Evolutionary conservation across 2,113 vertebrate genomes (phyloP).

Genomic region (Apteryx mantelli): DNA sequence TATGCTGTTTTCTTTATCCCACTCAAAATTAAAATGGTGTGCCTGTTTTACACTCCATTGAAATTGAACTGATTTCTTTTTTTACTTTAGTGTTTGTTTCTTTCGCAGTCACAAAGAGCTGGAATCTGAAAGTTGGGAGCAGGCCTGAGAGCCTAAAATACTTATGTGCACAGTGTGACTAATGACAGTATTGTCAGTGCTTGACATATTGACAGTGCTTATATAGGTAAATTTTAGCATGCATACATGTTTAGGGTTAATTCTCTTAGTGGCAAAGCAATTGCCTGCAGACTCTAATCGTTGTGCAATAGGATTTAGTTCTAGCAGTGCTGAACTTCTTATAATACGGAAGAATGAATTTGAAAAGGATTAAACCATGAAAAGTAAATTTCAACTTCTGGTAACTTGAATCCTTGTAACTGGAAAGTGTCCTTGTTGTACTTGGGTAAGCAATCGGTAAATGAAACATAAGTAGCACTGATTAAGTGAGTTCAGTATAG

Average conservation of each 20-base stretch:
- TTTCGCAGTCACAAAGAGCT: neutral
- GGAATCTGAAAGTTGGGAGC: neutral
- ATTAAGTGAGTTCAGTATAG: neutral
- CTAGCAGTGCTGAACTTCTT: neutral
- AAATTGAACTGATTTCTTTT: neutral
- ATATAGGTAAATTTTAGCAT: neutral
- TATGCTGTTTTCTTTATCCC: neutral
- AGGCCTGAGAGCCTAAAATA: neutral
- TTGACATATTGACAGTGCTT: neutral
- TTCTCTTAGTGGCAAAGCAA: neutral
- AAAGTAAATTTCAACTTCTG: neutral
- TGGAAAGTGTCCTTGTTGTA: neutral
- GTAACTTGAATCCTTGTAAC: neutral
- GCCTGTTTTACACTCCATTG: neutral
- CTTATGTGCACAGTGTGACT: fast-evolving
- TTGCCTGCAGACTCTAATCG: neutral
- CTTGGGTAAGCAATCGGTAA: neutral
- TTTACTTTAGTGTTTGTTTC: neutral
- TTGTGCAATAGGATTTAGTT: neutral
- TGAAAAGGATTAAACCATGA: neutral
- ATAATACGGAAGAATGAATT: neutral
- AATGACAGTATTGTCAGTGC: neutral
- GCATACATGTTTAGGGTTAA: neutral
- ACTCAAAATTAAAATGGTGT: neutral
- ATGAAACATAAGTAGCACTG: neutral